Base-by-base conservation (phyloP, 2,888 invertebrate species). In the Drosophila histrio region DNA sequence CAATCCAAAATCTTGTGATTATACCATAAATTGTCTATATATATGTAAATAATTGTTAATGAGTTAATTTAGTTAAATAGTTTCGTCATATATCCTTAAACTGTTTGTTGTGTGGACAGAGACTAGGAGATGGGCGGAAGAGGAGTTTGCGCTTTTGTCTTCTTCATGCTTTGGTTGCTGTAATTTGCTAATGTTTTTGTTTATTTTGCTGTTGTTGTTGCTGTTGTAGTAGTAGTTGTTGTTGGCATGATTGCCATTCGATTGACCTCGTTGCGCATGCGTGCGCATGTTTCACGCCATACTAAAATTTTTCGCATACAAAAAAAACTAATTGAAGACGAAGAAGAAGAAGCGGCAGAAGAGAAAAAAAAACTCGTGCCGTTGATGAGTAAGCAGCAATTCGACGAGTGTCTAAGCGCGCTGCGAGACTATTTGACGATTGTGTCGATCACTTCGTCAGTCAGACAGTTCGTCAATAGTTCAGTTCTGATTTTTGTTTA, bases 201-300 rank as follows among this genome's bases (percentile, higher is more conserved):
- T 79, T 61, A 22, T 41, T 36, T 47, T 19, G 34, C 46, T 58
- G 49, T 36, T 32, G 53, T 28, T 44, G 44, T 41, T 36, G 49
- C 24, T 52, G 15, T 9, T 70, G 52, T 21, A 47, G 50, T 39
- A 58, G 38, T 28, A 68, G 56, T 13, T 49, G 39, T 61, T 74
- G 64, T 32, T 66, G 66, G 56, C 69, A 71, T 77, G 75, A 83
- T 83, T 87, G 87, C 83, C 83, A 82, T 84, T 84, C 76, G 87
- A 84, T 87, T 87, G 87, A 87, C 87, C 87, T 79, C 84, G 88
- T 87, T 87, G 86, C 83, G 84, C 84, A 84, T 87, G 84, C 87
- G 87, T 84, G 86, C 84, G 77, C 88, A 79, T 84, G 87, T 84
- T 84, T 87, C 87, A 84, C 79, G 87, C 82, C 87, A 83, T 75